Evolutionary conservation across 2,113 vertebrate species (phyloP).

Genomic region (Octodon degus): DNA sequence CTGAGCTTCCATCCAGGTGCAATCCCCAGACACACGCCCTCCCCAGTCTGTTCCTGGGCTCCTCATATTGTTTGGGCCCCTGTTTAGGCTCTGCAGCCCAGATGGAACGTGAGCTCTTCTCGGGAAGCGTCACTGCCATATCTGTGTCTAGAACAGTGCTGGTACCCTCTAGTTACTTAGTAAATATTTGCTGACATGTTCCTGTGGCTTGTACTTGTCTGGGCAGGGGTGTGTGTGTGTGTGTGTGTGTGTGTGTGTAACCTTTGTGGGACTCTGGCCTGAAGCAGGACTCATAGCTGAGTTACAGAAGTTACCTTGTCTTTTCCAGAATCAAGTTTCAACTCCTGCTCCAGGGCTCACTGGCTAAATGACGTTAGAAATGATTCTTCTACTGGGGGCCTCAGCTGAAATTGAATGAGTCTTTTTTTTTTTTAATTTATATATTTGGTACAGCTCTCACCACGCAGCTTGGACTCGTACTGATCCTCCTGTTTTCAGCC

Average conservation of each 20-base stretch:
- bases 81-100: not conserved
- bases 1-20: not conserved
- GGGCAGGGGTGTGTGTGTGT: not conserved
- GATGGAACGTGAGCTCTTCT: no score
- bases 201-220: no score
- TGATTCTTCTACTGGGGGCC: not conserved
- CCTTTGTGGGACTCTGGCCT: not conserved
- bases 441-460: no score
- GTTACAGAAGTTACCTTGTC: not conserved
- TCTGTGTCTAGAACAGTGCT: not conserved
- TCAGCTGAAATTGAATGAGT: no score
- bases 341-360: no score
- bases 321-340: not conserved
- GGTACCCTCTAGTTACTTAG: rapidly evolving
- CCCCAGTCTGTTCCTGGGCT: not conserved
- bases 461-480: no score
- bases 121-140: not conserved
- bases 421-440: no score
- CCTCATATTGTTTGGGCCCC: not conserved
- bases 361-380: not conserved
- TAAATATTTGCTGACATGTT: not conserved
- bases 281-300: not conserved
- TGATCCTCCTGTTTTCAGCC: no score
- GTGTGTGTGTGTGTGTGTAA: no score
- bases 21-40: not conserved